Conservation (phyloP, 2,888 invertebrate genomes). For the Heliconius ethilla region DNA sequence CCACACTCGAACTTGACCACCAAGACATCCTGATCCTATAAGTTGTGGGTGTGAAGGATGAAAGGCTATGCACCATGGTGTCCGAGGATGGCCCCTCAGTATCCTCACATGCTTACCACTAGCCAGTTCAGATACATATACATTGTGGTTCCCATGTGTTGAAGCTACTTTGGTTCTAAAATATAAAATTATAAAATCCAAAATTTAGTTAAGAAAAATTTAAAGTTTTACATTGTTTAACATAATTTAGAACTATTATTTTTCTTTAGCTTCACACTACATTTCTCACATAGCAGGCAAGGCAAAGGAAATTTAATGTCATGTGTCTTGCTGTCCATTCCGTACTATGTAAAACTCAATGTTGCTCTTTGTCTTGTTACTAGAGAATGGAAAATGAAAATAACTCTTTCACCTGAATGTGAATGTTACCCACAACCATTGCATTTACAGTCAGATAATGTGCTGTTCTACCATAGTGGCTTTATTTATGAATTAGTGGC, state of each 20-base stretch:
- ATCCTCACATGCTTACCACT: slow-evolving; percentile 90
- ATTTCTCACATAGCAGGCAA: neutral
- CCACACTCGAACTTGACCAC: slow-evolving; percentile 95
- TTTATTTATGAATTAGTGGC: neutral
- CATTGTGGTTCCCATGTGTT: slow-evolving; percentile 94
- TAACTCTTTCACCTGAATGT: no score
- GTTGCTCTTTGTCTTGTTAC: neutral
- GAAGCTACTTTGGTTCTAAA: slow-evolving; percentile 90
- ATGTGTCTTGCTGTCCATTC: neutral
- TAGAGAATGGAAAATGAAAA: neutral
- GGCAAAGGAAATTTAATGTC: neutral
- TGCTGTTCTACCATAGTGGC: neutral
- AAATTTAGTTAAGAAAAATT: no score
- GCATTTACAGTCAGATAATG: neutral
- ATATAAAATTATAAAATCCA: slow-evolving; percentile 33
- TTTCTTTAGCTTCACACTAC: neutral
- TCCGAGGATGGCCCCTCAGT: slow-evolving; percentile 91
- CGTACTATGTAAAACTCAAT: neutral
- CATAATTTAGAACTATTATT: neutral
- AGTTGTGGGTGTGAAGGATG: slow-evolving; percentile 92
- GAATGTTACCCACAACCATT: no score
- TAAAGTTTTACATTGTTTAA: no score
- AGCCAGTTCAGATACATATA: slow-evolving; percentile 90
- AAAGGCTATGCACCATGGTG: slow-evolving; percentile 95
- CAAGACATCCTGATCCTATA: slow-evolving; percentile 93